Base-by-base conservation (phyloP, 2,888 invertebrate species). In the Dichetophora obliterata region DNA sequence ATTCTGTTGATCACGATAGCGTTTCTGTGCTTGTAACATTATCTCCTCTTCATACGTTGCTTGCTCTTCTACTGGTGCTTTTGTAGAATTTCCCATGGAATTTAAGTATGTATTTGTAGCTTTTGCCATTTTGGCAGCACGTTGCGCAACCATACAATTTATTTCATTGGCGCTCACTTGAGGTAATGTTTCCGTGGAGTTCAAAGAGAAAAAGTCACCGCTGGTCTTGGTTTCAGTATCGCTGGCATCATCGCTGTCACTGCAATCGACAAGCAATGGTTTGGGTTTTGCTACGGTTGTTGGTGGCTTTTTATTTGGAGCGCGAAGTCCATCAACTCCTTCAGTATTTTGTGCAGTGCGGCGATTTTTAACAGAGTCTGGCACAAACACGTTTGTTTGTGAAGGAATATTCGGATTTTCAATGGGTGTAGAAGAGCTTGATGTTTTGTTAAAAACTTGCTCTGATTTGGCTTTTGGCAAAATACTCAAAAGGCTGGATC, bases 381-480 rank as follows among this genome's bases (percentile, higher is more conserved):
- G 91, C 57, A 91, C 84, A 54, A 91, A 84, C 3, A 83, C 77
- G 0, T 77, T 66, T 2, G 75, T 27, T 11, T 43, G 72, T 37
- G 57, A 6, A n/a, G 57, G 16, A 4, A 14, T 43, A 14, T 48
- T 48, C 3, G n/a, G 5, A 0, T 59, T 54, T 2, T 19, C 22
- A 50, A 19, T 50, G 54, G 24, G 1, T 16, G 14, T 54, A 57
- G 43, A 24, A 24, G 43, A 24, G n/a, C 54, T 52, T 27, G 24
- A 3, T 52, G 79, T 72, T 75, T 85, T 86, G 0, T 80, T 70
- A 76, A 88, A 88, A 63, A 79, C 83, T 3, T 84, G 83, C 75
- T 88, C 88, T 0, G 88, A 86, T 80, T 89, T 89, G 0, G 95
- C 95, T 81, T 92, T 91, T 9, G 95, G 95, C 59, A 95, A 87